Percentiles rank a stretch among this genome's conserved stretches.
Conservation (phyloP, 2,797 vertebrate species). For the Scyliorhinus canicula region DNA sequence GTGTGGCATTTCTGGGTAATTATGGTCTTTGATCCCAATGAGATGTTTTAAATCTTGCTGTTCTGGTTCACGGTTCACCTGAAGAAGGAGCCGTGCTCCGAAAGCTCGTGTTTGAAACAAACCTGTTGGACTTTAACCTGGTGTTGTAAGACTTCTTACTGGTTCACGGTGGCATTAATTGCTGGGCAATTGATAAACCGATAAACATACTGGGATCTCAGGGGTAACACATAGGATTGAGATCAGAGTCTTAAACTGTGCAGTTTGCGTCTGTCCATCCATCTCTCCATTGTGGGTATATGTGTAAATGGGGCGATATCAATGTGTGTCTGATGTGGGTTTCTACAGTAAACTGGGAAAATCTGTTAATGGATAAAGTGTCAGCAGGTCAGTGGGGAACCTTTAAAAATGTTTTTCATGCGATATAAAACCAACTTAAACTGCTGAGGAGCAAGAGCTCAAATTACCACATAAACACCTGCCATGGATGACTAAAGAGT, state of each 20-base stretch:
- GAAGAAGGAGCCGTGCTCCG: no score
- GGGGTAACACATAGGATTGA: neutral
- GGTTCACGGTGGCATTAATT: neutral
- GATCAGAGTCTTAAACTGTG: no score
- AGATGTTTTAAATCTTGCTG: neutral
- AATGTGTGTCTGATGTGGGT: neutral
- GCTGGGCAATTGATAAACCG: neutral
- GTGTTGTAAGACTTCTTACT: no score
- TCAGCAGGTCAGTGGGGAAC: neutral
- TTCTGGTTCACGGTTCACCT: neutral
- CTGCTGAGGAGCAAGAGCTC: no score
- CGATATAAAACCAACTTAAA: no score
- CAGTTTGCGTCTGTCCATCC: neutral
- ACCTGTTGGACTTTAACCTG: no score
- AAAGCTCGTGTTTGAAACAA: no score
- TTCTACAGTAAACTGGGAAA: neutral
- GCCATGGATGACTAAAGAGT: no score
- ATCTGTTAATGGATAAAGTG: neutral
- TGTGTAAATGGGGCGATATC: no score
- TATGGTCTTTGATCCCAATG: neutral
- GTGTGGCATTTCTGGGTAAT: neutral
- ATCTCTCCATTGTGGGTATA: neutral
- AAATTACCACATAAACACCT: no score
- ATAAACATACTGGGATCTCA: neutral
- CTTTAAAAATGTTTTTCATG: no score